phyloP scores from a whole-genome alignment of 2,888 invertebrate genomes.

The Embidobia sp. region DNA sequence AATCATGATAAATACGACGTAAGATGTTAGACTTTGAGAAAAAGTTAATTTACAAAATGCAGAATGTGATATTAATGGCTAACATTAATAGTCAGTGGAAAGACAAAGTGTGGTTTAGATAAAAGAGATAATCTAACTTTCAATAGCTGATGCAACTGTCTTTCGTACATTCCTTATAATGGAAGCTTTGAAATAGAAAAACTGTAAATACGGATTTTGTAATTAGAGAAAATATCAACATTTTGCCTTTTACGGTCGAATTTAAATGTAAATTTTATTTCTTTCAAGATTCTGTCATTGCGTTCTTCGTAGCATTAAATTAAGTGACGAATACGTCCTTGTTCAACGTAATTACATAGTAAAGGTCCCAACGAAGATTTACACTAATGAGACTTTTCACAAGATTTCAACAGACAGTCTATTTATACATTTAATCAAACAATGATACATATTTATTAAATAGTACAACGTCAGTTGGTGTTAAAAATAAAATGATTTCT shows the following conservation, averaged over 20 bases:
- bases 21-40: too few relatives aligned
- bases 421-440: too few relatives aligned
- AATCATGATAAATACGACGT: too few relatives aligned
- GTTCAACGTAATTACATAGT: too few relatives aligned
- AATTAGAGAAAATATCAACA: conserved; percentile 29
- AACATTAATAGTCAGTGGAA: conserved; percentile 41
- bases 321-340: conserved; percentile 4
- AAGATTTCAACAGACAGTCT: too few relatives aligned
- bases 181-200: conserved; percentile 31
- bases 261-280: conserved; percentile 45
- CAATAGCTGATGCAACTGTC: conserved; percentile 37
- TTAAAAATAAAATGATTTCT: too few relatives aligned
- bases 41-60: conserved; percentile 26
- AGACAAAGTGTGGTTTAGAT: conserved; percentile 39
- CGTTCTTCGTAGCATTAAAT: conserved; percentile 9
- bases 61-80: conserved; percentile 51
- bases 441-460: too few relatives aligned
- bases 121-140: conserved; percentile 43
- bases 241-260: conserved; percentile 17
- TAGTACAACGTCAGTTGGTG: too few relatives aligned
- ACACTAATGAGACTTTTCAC: too few relatives aligned
- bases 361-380: too few relatives aligned
- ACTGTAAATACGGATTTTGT: conserved; percentile 31
- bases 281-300: conserved; percentile 4
- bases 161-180: conserved; percentile 23